phyloP scores from a whole-genome alignment of 2,888 invertebrate genomes.

The Epinotia ramella region DNA sequence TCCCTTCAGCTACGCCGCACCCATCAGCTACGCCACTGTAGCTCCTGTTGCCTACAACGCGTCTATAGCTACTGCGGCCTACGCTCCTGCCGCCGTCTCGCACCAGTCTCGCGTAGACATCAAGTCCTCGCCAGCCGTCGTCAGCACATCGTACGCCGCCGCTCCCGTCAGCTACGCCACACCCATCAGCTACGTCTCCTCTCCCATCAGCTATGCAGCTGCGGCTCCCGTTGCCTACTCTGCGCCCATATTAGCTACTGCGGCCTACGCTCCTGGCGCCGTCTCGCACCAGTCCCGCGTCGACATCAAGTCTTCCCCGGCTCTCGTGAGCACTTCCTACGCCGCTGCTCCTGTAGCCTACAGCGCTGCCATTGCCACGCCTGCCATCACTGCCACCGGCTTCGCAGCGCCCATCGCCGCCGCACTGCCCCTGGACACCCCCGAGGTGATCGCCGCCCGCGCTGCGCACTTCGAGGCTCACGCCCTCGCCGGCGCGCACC shows the following conservation, averaged over 20 bases:
- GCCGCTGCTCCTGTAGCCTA: constrained; percentile 55
- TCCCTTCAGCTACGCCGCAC: constrained; percentile 52
- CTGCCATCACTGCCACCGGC: constrained; percentile 43
- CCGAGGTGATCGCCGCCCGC: constrained; percentile 75
- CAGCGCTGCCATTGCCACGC: constrained; percentile 45
- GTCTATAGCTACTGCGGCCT: constrained; percentile 53
- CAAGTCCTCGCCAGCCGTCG: constrained; percentile 55
- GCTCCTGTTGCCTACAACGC: constrained; percentile 52
- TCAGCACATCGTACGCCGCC: constrained; percentile 50
- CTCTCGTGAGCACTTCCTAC: constrained; percentile 49
- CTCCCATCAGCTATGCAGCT: constrained; percentile 33
- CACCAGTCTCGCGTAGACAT: constrained; percentile 60
- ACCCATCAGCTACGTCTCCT: constrained; percentile 51
- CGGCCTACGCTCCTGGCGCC: constrained; percentile 57
- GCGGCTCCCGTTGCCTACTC: constrained; percentile 52
- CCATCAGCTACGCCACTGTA: constrained; percentile 54
- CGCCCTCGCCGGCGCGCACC: constrained; percentile 67
- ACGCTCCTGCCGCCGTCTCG: constrained; percentile 60
- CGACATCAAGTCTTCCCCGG: constrained; percentile 58
- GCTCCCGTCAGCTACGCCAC: constrained; percentile 53
- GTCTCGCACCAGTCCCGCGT: constrained; percentile 61
- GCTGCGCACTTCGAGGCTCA: constrained; percentile 75
- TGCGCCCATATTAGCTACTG: constrained; percentile 55
- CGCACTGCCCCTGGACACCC: constrained; percentile 70
- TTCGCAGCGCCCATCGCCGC: constrained; percentile 48